A percentile compares a stretch with the other conserved stretches of the same genome.
phyloP scores from a whole-genome alignment of 2,888 invertebrate genomes.

The Lucinisca nassula region DNA sequence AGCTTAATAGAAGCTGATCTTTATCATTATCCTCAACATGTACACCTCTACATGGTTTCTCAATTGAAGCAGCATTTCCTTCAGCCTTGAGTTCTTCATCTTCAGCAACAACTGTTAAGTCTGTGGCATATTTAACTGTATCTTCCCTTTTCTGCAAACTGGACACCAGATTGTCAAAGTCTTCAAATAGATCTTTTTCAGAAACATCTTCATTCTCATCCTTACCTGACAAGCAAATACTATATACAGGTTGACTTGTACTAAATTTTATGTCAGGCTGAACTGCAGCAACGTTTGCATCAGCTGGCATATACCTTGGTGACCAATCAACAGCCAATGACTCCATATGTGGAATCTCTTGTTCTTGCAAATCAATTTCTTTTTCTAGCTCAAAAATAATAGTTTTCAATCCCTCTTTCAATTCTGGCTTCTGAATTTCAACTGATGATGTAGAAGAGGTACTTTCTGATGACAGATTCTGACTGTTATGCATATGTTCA shows the following conservation, averaged over 20 bases:
- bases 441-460: constrained; percentile 48
- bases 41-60: background rate
- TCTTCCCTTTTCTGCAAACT: background rate
- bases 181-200: constrained; percentile 3
- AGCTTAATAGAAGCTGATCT: too few species aligned
- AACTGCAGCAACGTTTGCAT: background rate
- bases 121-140: background rate
- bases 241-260: background rate
- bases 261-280: too few species aligned
- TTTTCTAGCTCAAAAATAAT: constrained; percentile 57
- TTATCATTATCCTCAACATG: background rate
- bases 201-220: background rate
- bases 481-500: background rate
- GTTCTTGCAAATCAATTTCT: constrained; percentile 31
- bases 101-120: background rate
- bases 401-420: constrained; percentile 54
- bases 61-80: background rate
- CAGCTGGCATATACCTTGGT: background rate
- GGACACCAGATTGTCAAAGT: background rate
- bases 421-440: constrained; percentile 52
- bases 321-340: background rate
- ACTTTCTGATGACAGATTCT: background rate
- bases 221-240: background rate
- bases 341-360: background rate
- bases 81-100: background rate